A percentile compares a stretch with the other conserved stretches of the same genome.
phyloP scores from a whole-genome alignment of 2,797 vertebrate species.

The Sebastes goodei region DNA sequence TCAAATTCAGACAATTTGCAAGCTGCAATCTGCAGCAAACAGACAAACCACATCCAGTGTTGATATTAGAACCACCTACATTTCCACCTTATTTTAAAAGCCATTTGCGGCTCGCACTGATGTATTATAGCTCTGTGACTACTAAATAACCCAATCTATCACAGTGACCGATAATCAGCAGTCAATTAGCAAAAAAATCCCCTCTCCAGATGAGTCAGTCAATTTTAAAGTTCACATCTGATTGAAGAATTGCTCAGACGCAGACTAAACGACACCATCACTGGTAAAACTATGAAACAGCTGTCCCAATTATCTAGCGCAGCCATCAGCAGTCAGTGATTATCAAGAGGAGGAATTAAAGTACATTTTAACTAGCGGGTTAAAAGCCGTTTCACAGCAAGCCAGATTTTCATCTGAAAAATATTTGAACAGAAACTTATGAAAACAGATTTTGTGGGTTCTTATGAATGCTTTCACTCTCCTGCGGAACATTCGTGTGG shows the following conservation, averaged over 20 bases:
- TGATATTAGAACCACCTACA: neutral
- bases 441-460: no score
- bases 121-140: neutral
- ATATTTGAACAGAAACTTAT: no score
- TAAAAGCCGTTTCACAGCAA: no score
- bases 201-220: neutral
- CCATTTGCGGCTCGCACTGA: neutral
- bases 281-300: neutral
- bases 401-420: no score
- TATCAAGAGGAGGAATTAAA: neutral
- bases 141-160: neutral
- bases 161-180: neutral
- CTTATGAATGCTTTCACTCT: no score
- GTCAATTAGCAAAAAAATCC: neutral
- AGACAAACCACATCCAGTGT: neutral
- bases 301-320: neutral
- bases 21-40: neutral
- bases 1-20: neutral
- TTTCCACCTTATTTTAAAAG: conserved; percentile 24
- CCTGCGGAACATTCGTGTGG: no score
- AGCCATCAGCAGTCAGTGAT: neutral
- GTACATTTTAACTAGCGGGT: neutral
- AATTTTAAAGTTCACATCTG: neutral
- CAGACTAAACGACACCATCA: neutral
- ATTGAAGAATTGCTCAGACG: neutral